These are phyloP conservation scores for Cremastinae sp. DNA, from an alignment of 2,888 invertebrate genomes.

Conservation along the genomic window DNA sequence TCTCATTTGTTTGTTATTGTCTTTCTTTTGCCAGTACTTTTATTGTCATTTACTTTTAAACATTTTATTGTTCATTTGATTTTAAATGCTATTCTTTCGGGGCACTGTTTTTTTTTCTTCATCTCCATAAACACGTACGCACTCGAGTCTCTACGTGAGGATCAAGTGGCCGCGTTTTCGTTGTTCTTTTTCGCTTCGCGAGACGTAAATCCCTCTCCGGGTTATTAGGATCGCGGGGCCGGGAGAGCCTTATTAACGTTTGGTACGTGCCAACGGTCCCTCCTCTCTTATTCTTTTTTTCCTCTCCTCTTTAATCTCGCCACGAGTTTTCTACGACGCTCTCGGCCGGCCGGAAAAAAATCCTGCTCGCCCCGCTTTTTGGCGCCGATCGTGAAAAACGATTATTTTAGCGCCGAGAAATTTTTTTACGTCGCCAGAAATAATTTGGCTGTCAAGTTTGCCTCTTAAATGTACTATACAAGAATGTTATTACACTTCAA, in stretches of 20 bases:
- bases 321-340: conserved; percentile 1
- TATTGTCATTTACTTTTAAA: too few species aligned
- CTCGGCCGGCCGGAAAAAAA: too few species aligned
- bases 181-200: conserved; percentile 20
- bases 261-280: conserved; percentile 61
- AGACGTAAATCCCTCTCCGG: conserved; percentile 37
- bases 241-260: conserved; percentile 39
- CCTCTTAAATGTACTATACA: too few species aligned
- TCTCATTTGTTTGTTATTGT: too few species aligned
- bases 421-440: too few species aligned
- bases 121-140: conserved; percentile 42
- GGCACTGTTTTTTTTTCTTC: conserved; percentile 40
- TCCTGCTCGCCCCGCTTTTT: too few species aligned
- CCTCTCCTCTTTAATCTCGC: conserved; percentile 13
- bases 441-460: too few species aligned
- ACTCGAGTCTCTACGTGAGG: background rate
- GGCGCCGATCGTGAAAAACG: too few species aligned
- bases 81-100: too few species aligned
- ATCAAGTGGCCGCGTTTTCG: conserved; percentile 14
- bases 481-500: too few species aligned
- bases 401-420: too few species aligned
- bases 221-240: conserved; percentile 27
- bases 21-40: too few species aligned
- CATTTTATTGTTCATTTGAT: conserved; percentile 61
- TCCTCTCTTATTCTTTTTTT: conserved; percentile 45